phyloP scores from a whole-genome alignment of 2,888 invertebrate genomes.

The Matsumyia berberina region DNA sequence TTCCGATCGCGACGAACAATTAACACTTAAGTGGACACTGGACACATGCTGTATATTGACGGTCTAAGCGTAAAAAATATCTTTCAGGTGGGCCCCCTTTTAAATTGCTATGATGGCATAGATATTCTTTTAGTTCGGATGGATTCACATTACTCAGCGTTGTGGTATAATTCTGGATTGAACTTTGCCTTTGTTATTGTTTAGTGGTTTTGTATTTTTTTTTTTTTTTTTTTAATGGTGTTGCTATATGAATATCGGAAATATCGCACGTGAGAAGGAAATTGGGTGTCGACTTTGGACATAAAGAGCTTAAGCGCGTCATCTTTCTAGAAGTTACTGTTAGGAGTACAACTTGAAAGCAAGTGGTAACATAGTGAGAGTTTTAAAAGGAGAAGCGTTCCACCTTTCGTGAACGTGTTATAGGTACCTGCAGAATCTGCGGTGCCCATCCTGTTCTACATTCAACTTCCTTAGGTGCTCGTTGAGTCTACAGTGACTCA shows the following conservation, averaged over 20 bases:
- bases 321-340: not conserved
- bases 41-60: conserved; percentile 45
- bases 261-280: conserved; percentile 73
- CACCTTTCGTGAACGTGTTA: no score
- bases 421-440: no score
- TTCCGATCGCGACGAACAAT: conserved; percentile 52
- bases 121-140: conserved; percentile 39
- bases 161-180: conserved; percentile 41
- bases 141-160: conserved; percentile 52
- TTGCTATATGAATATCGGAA: conserved; percentile 56
- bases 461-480: no score
- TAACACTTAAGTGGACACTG: conserved; percentile 22
- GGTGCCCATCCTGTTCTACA: no score
- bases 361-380: no score
- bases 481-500: no score
- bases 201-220: no score
- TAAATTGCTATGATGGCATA: conserved; percentile 57
- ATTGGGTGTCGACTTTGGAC: conserved; percentile 53
- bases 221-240: not conserved
- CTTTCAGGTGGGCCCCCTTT: conserved; percentile 68
- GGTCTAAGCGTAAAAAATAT: conserved; percentile 66
- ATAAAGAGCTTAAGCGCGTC: conserved; percentile 14
- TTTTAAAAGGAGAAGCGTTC: no score
- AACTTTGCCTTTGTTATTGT: conserved; percentile 62
- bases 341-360: not conserved